Evolutionary conservation across 1,140 invertebrate genomes (phyloP), one percentile per base, ranked within the genome.

Genomic region (Aphelenchoides besseyi): DNA sequence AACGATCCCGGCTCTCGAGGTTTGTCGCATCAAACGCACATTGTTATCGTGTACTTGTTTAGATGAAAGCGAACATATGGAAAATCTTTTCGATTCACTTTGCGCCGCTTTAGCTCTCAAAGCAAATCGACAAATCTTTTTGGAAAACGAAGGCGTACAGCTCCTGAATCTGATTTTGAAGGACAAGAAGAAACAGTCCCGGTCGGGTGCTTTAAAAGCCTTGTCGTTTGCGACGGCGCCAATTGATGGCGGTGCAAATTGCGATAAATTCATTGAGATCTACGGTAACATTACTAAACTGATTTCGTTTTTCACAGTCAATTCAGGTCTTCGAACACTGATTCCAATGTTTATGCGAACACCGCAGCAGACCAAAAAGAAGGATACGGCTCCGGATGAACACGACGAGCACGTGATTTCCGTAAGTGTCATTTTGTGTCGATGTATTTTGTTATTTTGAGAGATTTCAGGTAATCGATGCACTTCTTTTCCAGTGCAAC

Each of bases 301-400:
- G 8, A 67, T 32, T 68, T 54, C n/a, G 12, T 76, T 55, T 12
- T 33, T 37, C 37, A 33, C 3, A 32, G 67, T 54, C n/a, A 12
- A 28, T 73, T 67, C n/a, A 80, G 79, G 96, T 0, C 88, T 99
- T 5, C 87, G 95, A 33, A 96, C 93, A 0, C 91, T 98, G 64
- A 98, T 99, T 86, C 95, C 96, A 0, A 86, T 99, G 0, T 98
- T 98, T 83, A 98, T 98, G 95, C 95, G 97, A 87, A 97, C 95
- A 0, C 95, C 95, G 2, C 92, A 91, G 69, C 91, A 91, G 79
- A 90, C 90, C 76, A 88, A 91, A 73, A 91, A 91, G 84, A 91
- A 91, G 79, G 89, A 95, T 35, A 88, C 94, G 16, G 91, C 91
- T 5, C 80, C 91, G 3, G 92, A 95, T 84, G 92, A 96, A 85